Evolutionary conservation across 1,140 invertebrate genomes (phyloP).

Genomic region (Pachypsylla venusta): DNA sequence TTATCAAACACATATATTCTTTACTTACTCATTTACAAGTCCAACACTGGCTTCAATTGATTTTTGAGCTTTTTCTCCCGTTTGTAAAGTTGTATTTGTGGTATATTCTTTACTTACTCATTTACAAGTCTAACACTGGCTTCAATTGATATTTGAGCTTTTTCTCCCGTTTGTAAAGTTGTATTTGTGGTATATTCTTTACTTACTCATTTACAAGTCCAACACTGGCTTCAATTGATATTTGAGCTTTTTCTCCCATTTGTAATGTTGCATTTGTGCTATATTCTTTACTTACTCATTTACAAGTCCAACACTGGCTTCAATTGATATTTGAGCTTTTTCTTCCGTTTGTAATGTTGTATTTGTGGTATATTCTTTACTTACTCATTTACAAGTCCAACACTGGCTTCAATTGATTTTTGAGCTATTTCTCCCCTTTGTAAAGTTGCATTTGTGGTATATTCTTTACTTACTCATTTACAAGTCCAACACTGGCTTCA

Average conservation of each 20-base stretch:
- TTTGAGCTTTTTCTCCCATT: constrained; percentile 30
- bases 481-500: constrained; percentile 30
- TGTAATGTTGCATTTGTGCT: constrained; percentile 30
- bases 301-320: constrained; percentile 31
- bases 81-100: constrained; percentile 29
- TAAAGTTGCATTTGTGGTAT: constrained; percentile 31
- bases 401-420: constrained; percentile 30
- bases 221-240: constrained; percentile 30
- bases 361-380: too few species aligned
- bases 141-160: constrained; percentile 31
- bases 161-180: constrained; percentile 29
- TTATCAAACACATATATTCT: too few species aligned
- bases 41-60: constrained; percentile 30
- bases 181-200: constrained; percentile 29
- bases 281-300: constrained; percentile 31
- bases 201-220: constrained; percentile 32
- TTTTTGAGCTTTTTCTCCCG: constrained; percentile 31
- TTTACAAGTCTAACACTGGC: constrained; percentile 31
- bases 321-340: constrained; percentile 30
- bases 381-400: too few species aligned
- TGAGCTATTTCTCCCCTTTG: constrained; percentile 30
- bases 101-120: constrained; percentile 31
- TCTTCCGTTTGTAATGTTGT: constrained; percentile 30
- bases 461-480: constrained; percentile 31
- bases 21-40: constrained; percentile 32